Percentiles rank a stretch among this genome's conserved stretches.
Conservation (phyloP, 2,888 invertebrate genomes). For the Stomorhina lunata region DNA sequence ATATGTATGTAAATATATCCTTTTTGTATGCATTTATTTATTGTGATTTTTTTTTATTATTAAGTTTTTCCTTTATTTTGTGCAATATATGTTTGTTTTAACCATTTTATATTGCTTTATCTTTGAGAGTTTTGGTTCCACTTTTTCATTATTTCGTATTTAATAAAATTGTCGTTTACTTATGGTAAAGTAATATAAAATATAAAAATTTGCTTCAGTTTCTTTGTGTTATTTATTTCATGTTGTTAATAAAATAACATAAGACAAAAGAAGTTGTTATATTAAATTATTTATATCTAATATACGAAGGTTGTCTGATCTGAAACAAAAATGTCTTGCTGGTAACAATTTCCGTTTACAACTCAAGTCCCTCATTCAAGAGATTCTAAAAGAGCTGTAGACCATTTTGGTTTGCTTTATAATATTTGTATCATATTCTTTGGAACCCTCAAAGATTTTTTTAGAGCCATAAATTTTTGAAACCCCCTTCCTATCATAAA, state of each 20-base stretch:
- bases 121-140: not conserved
- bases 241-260: conserved; percentile 17
- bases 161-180: conserved; percentile 62
- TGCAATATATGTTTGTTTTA: conserved; percentile 20
- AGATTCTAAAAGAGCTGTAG: too few relatives aligned
- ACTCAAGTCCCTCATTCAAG: too few relatives aligned
- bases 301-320: not conserved
- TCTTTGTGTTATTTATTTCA: conserved; percentile 46
- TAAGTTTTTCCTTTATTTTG: not conserved
- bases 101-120: conserved; percentile 14
- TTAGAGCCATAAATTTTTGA: too few relatives aligned
- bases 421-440: not conserved
- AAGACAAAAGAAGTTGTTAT: conserved; percentile 24
- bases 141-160: conserved; percentile 39
- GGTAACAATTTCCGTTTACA: too few relatives aligned
- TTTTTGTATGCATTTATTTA: not conserved
- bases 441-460: not conserved
- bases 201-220: conserved; percentile 47
- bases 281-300: conserved; percentile 6
- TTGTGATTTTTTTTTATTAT: not conserved
- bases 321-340: too few relatives aligned
- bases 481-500: too few relatives aligned
- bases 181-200: conserved; percentile 52
- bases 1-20: not conserved
- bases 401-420: too few relatives aligned